A percentile compares a stretch with the other conserved stretches of the same genome.
Conservation (phyloP, 2,113 vertebrate genomes). For the Lamprotornis superbus region DNA sequence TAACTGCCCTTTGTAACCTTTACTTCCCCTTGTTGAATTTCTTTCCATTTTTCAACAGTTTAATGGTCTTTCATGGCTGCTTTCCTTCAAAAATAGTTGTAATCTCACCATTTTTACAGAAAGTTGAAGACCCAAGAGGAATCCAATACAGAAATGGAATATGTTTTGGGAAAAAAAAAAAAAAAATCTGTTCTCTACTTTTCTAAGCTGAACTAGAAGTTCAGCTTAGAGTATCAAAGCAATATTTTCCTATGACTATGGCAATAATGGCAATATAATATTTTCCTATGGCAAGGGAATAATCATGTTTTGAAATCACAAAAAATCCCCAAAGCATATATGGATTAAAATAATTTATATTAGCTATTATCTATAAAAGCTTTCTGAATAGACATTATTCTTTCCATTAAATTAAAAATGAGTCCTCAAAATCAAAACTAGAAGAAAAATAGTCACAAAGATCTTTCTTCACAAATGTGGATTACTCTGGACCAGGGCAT, state of each 20-base stretch:
- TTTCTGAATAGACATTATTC: neutral
- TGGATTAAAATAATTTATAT: neutral
- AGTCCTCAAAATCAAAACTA: neutral
- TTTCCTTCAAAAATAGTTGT: neutral
- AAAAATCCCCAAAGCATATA: neutral
- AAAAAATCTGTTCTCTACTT: neutral
- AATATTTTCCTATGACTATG: neutral
- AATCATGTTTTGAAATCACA: neutral
- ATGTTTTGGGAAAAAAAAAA: neutral
- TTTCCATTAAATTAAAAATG: neutral
- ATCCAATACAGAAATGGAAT: neutral
- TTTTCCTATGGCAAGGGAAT: neutral
- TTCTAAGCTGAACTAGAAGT: neutral
- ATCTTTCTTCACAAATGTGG: neutral
- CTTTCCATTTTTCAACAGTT: neutral
- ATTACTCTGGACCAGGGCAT: neutral
- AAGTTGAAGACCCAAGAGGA: neutral
- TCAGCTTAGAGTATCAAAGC: neutral
- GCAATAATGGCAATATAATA: neutral
- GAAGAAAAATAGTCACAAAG: neutral
- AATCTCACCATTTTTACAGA: neutral
- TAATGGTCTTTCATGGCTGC: neutral
- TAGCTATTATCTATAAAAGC: neutral
- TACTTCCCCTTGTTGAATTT: neutral
- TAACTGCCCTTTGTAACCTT: neutral